phyloP scores from a whole-genome alignment of 2,113 vertebrate genomes.

The Montifringilla adamsi region DNA sequence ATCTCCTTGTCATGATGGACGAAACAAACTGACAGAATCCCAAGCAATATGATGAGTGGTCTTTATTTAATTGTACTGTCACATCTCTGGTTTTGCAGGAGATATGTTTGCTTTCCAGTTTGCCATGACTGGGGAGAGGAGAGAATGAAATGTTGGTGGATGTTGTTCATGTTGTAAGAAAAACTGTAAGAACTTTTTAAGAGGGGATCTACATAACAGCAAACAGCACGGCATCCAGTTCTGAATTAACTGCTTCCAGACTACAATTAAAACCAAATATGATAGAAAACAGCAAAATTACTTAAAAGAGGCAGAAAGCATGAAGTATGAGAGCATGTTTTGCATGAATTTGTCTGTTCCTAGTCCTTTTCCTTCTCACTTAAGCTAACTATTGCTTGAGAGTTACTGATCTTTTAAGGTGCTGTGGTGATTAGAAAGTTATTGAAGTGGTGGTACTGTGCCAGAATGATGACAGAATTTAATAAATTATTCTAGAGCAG shows the following conservation, averaged over 20 bases:
- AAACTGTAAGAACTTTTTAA: neutral
- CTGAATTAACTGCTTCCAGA: neutral
- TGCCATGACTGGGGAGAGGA: neutral
- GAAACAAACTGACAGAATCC: neutral
- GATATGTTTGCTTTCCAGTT: neutral
- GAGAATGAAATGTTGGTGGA: neutral
- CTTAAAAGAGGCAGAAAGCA: neutral
- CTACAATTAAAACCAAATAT: neutral
- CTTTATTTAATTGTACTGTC: neutral
- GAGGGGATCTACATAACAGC: neutral
- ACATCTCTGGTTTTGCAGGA: neutral
- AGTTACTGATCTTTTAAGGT: neutral
- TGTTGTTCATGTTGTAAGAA: neutral
- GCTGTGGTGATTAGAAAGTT: neutral
- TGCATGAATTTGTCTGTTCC: neutral
- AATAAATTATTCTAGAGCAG: neutral
- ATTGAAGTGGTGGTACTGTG: neutral
- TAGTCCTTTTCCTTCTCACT: neutral
- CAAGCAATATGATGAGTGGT: neutral
- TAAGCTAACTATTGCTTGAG: neutral
- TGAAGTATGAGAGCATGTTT: neutral
- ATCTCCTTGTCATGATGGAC: neutral
- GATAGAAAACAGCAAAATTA: neutral
- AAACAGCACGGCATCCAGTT: neutral
- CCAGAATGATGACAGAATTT: neutral